Evolutionary conservation across 2,797 vertebrate species (phyloP), one percentile per base, ranked within the genome.

Genomic region (Pipistrellus nathusii): DNA sequence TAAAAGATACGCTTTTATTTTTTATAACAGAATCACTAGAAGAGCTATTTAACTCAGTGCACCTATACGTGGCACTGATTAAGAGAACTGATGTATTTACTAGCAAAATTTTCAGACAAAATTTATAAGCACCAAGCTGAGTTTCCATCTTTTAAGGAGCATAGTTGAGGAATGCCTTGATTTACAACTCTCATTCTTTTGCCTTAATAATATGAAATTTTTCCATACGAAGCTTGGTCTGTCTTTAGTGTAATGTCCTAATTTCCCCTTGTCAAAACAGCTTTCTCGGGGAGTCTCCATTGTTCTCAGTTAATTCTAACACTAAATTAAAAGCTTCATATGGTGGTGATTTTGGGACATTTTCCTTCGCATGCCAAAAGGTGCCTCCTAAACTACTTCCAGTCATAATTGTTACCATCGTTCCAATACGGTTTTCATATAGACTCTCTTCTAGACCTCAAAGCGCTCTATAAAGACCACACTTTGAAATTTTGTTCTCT

Each of bases 221-320:
- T 90, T 90, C 81, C 92, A 73, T 83, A 73, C 5, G 13, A 90
- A 95, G 78, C 48, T 81, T n/a, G 32, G 41, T 83, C 64, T 93
- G 78, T 85, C 90, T 80, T 91, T 86, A 94, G 55, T 59, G 69
- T 92, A 88, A 69, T 92, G 82, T 85, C 92, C 82, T 91, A 80
- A 93, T 85, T 87, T 96, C 90, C 90, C 86, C 80, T 92, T 81
- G 95, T 96, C 89, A 94, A 91, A 96, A 94, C 9, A 91, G 78
- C 93, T 87, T 90, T 91, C 82, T 76, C n/a, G 81, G 80, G 89
- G 84, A 93, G 62, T 82, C 88, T 51, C 88, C 78, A 76, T 83
- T 95, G 91, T 95, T 96, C 90, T 90, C 88, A 83, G 88, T 62
- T 95, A 92, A 95, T 94, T 90, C 93, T 93, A 97, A 96, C 94